A percentile compares a stretch with the other conserved stretches of the same genome.
Conservation (phyloP, 2,888 invertebrate species). For the Criorhina ranunculi region DNA sequence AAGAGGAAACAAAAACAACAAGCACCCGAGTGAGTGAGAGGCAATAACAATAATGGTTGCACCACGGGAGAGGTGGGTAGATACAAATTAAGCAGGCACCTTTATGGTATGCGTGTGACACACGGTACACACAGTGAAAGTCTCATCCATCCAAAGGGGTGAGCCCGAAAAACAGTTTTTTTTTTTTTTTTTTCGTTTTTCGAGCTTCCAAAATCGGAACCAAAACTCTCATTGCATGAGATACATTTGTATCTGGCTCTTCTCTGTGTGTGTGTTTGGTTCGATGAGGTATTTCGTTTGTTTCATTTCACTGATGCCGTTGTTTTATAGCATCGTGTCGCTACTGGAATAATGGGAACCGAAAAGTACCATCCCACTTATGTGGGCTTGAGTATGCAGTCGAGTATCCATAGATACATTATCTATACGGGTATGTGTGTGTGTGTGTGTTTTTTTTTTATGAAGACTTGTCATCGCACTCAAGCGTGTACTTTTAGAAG, state of each 20-base stretch:
- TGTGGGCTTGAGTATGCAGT: conserved; percentile 76
- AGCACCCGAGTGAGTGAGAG: conserved; percentile 52
- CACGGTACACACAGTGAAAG: conserved; percentile 27
- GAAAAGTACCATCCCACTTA: conserved; percentile 77
- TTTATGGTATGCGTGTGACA: conserved; percentile 51
- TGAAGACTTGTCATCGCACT: conserved; percentile 77
- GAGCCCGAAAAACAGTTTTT: conserved; percentile 35
- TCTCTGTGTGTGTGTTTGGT: conserved; percentile 30
- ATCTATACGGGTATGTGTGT: conserved; percentile 30
- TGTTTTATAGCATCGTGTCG: conserved; percentile 35
- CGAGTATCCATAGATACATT: conserved; percentile 69
- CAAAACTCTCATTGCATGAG: conserved; percentile 47
- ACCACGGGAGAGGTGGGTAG: conserved; percentile 66
- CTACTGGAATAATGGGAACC: conserved; percentile 67
- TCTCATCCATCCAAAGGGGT: conserved; percentile 45
- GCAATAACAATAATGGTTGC: conserved; percentile 69
- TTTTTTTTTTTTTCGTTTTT: too few relatives aligned
- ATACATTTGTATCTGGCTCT: conserved; percentile 73
- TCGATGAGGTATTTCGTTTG: conserved; percentile 65
- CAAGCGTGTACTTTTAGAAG: conserved; percentile 77
- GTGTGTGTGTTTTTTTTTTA: conserved; percentile 48
- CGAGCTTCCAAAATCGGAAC: conserved; percentile 13
- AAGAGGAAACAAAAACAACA: not conserved
- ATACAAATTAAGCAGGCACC: conserved; percentile 39
- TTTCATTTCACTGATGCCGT: conserved; percentile 55